These are phyloP conservation scores for Pungitius pungitius DNA, from an alignment of 2,113 vertebrate species.

Conservation along the genomic window DNA sequence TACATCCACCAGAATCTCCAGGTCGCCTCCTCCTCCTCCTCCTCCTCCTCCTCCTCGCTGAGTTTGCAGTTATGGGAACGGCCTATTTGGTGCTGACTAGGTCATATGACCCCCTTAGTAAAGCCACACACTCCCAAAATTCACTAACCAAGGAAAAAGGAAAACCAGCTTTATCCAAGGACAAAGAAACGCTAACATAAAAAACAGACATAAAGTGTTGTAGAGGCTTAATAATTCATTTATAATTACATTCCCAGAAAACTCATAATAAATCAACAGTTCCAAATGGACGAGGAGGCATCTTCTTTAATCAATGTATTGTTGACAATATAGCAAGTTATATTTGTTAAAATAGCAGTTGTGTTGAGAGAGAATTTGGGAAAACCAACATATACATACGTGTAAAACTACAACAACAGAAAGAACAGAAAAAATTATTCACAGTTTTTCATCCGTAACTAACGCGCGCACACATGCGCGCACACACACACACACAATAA, in stretches of 20 bases:
- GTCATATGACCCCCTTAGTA: slow-evolving; percentile 60
- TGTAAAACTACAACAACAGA: slow-evolving; percentile 56
- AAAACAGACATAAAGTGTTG: no score
- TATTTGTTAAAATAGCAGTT: slow-evolving; percentile 76
- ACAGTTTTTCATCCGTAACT: slow-evolving; percentile 49
- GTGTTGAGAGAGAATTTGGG: slow-evolving; percentile 69
- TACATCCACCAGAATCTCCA: slow-evolving; percentile 18
- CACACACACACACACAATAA: slow-evolving; percentile 41
- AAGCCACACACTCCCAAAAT: slow-evolving; percentile 29
- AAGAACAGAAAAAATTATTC: slow-evolving; percentile 51
- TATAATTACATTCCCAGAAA: neutral
- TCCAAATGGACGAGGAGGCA: slow-evolving; percentile 69
- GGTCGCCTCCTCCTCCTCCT: slow-evolving; percentile 10
- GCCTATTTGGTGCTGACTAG: slow-evolving; percentile 31
- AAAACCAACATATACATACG: slow-evolving; percentile 77
- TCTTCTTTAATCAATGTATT: slow-evolving; percentile 77
- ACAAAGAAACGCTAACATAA: no score
- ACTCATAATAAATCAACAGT: slow-evolving; percentile 35
- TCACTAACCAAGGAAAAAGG: neutral
- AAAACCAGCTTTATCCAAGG: neutral
- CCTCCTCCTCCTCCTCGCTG: slow-evolving; percentile 44
- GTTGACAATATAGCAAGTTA: slow-evolving; percentile 74
- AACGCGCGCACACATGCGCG: slow-evolving; percentile 23
- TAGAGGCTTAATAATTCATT: no score
- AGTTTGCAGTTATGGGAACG: slow-evolving; percentile 26